These are phyloP conservation scores for Anguilla pacifica DNA, from an alignment of 2,797 vertebrate genomes.

Conservation along the genomic window DNA sequence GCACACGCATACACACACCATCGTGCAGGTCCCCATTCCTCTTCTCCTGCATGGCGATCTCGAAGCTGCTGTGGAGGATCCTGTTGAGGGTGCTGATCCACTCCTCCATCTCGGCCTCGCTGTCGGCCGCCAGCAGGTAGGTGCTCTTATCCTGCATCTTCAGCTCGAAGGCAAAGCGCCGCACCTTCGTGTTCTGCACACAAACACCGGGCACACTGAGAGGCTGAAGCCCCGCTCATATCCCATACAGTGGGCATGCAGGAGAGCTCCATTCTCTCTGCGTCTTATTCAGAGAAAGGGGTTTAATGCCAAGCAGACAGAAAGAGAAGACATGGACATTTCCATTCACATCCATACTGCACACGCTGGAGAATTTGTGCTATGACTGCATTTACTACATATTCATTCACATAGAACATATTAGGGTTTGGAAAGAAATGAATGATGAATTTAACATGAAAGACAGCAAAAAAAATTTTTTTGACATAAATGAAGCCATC, in stretches of 20 bases:
- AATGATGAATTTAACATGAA: too few relatives aligned
- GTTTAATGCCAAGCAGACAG: not conserved
- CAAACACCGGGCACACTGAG: not conserved
- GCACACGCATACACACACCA: conserved; percentile 67
- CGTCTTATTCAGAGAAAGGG: not conserved
- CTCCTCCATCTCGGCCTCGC: conserved; percentile 95
- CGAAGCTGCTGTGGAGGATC: conserved; percentile 95
- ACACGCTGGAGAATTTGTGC: not conserved
- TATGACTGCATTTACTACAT: not conserved
- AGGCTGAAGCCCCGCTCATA: not conserved
- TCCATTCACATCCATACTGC: not conserved
- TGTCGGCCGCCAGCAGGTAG: conserved; percentile 91
- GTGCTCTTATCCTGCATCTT: conserved; percentile 99
- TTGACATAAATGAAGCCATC: too few relatives aligned
- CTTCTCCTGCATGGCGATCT: conserved; percentile 96
- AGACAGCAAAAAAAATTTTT: too few relatives aligned
- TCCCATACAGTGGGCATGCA: not conserved
- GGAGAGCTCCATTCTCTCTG: not conserved
- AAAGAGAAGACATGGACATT: not conserved
- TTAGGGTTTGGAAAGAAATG: too few relatives aligned
- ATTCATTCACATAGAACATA: too few relatives aligned
- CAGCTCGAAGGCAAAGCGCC: conserved; percentile 93
- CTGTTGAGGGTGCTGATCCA: conserved; percentile 93
- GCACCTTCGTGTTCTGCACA: conserved; percentile 89
- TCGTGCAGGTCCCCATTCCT: conserved; percentile 92